Evolutionary conservation across 2,797 vertebrate genomes (phyloP).

Genomic region (Danio tinwini): DNA sequence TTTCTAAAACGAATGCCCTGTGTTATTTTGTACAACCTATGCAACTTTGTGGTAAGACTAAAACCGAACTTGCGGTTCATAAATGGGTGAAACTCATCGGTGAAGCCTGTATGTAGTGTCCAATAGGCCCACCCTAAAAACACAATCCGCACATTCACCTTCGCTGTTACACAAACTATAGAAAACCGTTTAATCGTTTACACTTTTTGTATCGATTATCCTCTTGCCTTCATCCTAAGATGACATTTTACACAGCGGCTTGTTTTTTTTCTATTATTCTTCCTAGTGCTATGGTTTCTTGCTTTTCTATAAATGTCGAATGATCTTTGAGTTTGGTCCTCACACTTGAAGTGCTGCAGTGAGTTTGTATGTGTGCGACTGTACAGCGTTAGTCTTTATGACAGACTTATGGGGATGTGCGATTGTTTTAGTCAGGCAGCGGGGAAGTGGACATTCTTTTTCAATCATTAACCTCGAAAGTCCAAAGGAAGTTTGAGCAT

Average conservation of each 20-base stretch:
- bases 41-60: constrained; percentile 45
- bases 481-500: not conserved
- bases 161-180: not conserved
- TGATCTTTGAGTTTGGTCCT: constrained; percentile 11
- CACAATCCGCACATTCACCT: not conserved
- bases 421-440: not conserved
- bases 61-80: constrained; percentile 25
- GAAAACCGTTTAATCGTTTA: constrained; percentile 11
- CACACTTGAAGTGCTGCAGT: constrained; percentile 18
- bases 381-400: not conserved
- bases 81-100: not conserved
- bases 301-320: constrained; percentile 14
- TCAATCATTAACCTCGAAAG: not conserved
- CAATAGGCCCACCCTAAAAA: constrained; percentile 24
- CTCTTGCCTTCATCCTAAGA: not conserved
- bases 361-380: not conserved
- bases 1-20: constrained; percentile 27
- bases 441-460: not conserved
- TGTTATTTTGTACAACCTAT: constrained; percentile 51
- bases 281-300: constrained; percentile 2
- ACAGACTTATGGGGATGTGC: not conserved
- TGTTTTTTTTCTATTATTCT: not conserved
- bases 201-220: not conserved
- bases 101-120: constrained; percentile 4
- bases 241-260: not conserved